Percentiles rank a stretch among this genome's conserved stretches.
Evolutionary conservation across 2,113 vertebrate species (phyloP).

Genomic region (Cricetomys ansorgei): DNA sequence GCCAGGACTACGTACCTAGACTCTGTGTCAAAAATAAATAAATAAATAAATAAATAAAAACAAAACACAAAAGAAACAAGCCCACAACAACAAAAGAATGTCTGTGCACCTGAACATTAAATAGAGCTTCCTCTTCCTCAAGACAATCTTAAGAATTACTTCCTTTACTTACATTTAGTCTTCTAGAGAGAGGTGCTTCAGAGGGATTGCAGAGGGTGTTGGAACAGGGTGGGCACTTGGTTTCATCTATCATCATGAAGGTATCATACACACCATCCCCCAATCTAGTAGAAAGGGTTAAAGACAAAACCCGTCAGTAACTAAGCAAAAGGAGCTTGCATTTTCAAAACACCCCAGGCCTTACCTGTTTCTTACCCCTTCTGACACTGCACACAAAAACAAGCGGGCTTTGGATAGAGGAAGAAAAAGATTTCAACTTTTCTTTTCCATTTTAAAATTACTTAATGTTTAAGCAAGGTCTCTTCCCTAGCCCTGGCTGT

Average conservation of each 20-base stretch:
- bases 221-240: slow-evolving; percentile 91
- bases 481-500: neutral
- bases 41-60: neutral
- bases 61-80: neutral
- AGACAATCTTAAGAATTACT: neutral
- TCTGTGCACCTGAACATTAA: neutral
- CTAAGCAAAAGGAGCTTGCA: slow-evolving; percentile 23
- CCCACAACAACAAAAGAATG: neutral
- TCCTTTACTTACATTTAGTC: slow-evolving; percentile 92
- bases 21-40: neutral
- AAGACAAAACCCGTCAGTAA: slow-evolving; percentile 74
- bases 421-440: neutral
- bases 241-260: slow-evolving; percentile 97
- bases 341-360: neutral
- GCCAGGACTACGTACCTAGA: neutral
- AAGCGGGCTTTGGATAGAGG: neutral
- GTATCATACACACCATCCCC: slow-evolving; percentile 96
- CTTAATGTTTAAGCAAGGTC: neutral
- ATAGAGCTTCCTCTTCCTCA: neutral
- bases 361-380: neutral
- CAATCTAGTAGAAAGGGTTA: slow-evolving; percentile 89
- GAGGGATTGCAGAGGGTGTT: slow-evolving; percentile 90
- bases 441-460: neutral
- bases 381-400: neutral
- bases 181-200: slow-evolving; percentile 90